Evolutionary conservation across 2,113 vertebrate species (phyloP).

Genomic region (Cardinalis cardinalis): DNA sequence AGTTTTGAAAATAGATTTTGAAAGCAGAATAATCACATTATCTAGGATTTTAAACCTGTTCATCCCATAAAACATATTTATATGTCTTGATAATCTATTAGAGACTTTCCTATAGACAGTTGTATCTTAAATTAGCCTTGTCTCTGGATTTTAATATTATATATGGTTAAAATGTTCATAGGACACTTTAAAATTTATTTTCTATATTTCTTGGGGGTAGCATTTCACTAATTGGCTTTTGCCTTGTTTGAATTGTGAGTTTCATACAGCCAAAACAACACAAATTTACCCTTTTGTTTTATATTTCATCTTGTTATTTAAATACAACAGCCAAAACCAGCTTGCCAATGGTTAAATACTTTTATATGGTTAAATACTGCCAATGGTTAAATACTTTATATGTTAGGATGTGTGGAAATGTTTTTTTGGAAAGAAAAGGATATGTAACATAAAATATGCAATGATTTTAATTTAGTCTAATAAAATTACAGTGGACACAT

Average conservation of each 20-base stretch:
- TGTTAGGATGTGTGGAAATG: neutral
- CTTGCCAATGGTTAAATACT: neutral
- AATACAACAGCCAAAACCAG: neutral
- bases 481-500: neutral
- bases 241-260: neutral
- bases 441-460: too few relatives aligned
- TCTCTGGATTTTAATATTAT: neutral
- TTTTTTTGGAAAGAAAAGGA: neutral
- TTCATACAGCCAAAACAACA: neutral
- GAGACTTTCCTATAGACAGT: neutral
- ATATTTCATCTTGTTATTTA: neutral
- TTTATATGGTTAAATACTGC: too few relatives aligned
- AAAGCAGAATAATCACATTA: neutral
- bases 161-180: neutral
- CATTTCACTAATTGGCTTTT: neutral
- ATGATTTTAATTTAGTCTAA: neutral
- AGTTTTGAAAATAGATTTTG: neutral
- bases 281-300: neutral
- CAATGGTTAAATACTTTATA: neutral
- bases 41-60: neutral
- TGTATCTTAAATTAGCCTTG: neutral
- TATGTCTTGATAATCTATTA: neutral
- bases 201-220: accelerated
- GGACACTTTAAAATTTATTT: neutral
- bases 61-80: neutral